Evolutionary conservation across 1,140 invertebrate species (phyloP), one percentile per base, ranked within the genome.

Genomic region (Plectrocnemia conspersa): DNA sequence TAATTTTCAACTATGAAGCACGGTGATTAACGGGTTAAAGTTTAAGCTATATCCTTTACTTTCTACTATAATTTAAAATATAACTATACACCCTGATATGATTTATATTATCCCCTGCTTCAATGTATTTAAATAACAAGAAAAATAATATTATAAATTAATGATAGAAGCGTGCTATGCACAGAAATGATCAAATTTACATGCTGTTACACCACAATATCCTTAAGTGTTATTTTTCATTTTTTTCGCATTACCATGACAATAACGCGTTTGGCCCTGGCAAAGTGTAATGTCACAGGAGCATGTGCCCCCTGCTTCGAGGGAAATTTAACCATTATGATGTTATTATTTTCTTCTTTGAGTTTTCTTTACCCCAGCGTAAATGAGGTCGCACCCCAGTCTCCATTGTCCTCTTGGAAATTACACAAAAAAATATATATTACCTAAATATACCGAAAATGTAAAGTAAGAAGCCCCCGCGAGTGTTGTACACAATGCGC

Each of bases 271-370:
- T 50, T 50, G 47, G 47, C 42, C 53, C 53, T 44, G 35, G 44
- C 38, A 55, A 55, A 46, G 22, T 40, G 24, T 47, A 54, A 52
- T 59, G 57, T 54, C 52, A 52, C 11, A 47, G 42, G 29, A 55
- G 29, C 56, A 54, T 45, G 52, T 54, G 56, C 40, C 57, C 57
- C 57, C 25, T 44, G 19, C 23, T 4, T 18, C 2, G 13, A 23
- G 25, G 24, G 27, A 42, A 58, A 59, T 54, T 59, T 46, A 50
- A 54, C 40, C 40, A 24, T 48, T 36, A 45, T 45, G 46, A 44
- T 38, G 57, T 59, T 54, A 45, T 50, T 46, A 52, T 50, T 35
- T 44, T 58, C 38, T 48, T 33, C 57, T 59, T 54, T 59, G 57
- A 59, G 47, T 36, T 45, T 45, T 54, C 53, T 25, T 44, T 53